Evolutionary conservation across 2,888 invertebrate genomes (phyloP), one percentile per base, ranked within the genome.

Genomic region (Tyria jacobaeae): DNA sequence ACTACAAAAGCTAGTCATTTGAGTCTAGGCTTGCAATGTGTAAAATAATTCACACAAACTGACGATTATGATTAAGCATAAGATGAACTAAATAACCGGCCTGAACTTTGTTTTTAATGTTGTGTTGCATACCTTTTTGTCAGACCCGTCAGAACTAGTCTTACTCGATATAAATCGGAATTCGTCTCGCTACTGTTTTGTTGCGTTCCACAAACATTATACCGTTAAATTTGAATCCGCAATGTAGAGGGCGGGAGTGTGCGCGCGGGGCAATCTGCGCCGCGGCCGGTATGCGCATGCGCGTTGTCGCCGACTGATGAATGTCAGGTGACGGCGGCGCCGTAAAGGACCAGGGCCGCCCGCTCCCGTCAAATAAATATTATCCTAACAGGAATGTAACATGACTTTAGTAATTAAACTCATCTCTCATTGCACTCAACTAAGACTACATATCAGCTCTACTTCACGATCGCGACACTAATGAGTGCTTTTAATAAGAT

Each of bases 251-350:
- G 60, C 54, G 72, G 72, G 65, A 44, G 61, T 31, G 44, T 72
- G 79, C 78, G 80, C 68, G 80, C 76, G 70, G 68, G 64, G 62
- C 62, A 64, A 70, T 74, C 75, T 67, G 80, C 78, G 80, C 62
- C 12, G 39, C 74, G 79, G 75, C 72, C 78, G 85, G 86, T 79
- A 83, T 88, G 87, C 88, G 88, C 89, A 87, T 87, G 90, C 91
- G 91, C 89, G 89, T 87, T 82, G 88, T 87, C 88, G 83, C 89
- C 84, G 94, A 94, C 92, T 93, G 94, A 94, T 92, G 94, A 91
- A 89, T 93, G 94, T 94, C 94, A 92, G 91, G 82, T 93, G 94
- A 94, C 92, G 91, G 65, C 76, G 76, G 76, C 79, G 79, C 76
- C 71, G 74, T 66, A 73, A 68, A 73, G 60, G 64, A 71, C 74